Conservation (phyloP, 1,140 invertebrate genomes). For the Diorhabda elongata region DNA sequence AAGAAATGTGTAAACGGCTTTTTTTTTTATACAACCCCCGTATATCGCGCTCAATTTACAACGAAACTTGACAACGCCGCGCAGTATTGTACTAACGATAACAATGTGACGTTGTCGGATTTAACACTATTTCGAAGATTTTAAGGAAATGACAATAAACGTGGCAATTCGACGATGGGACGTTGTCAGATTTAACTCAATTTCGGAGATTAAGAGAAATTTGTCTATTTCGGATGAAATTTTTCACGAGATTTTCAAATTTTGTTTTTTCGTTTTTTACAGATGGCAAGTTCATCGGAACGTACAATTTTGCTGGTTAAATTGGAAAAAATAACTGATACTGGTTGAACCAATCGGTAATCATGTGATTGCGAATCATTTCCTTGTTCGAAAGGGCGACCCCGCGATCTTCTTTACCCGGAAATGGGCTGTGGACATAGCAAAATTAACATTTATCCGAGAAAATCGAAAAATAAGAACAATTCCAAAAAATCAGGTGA, state of each 20-base stretch:
- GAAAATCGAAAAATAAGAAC: constrained; percentile 54
- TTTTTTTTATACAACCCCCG: too few species aligned
- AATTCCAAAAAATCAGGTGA: constrained; percentile 50
- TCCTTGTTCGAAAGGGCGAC: constrained; percentile 4
- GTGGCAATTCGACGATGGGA: too few species aligned
- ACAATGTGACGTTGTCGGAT: too few species aligned
- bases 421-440: constrained; percentile 58
- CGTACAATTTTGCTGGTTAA: background rate
- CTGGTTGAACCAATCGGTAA: constrained; percentile 1
- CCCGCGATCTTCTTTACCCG: background rate
- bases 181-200: too few species aligned
- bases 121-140: too few species aligned
- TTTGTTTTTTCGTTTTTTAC: background rate
- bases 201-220: too few species aligned
- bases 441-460: constrained; percentile 56
- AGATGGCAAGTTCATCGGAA: background rate
- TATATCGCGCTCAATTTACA: too few species aligned
- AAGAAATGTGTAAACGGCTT: too few species aligned
- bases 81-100: too few species aligned
- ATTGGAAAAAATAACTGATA: background rate
- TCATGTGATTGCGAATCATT: constrained; percentile 5
- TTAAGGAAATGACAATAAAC: too few species aligned
- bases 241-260: background rate
- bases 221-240: too few species aligned
- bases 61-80: too few species aligned